These are phyloP conservation scores for Bolborhynchus lineola DNA, from an alignment of 2,113 vertebrate species.

Conservation along the genomic window DNA sequence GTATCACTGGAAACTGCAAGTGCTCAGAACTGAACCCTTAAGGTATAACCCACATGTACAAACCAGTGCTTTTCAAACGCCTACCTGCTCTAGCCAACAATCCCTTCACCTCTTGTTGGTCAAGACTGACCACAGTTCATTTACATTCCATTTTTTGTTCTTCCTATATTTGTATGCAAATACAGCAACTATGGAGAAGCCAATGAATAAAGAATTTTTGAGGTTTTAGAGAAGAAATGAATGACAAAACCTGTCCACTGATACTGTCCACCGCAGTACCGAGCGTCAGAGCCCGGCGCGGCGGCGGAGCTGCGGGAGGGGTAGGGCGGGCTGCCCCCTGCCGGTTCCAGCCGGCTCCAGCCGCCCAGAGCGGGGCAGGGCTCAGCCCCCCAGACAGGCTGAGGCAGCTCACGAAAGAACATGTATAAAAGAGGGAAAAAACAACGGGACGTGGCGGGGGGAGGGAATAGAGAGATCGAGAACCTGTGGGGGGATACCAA, in stretches of 20 bases:
- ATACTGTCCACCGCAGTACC: fast-evolving
- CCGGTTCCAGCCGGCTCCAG: background rate
- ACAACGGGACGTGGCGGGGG: fast-evolving
- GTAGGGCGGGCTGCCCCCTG: background rate
- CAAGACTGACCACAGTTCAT: background rate
- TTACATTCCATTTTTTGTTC: background rate
- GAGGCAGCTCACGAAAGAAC: fast-evolving
- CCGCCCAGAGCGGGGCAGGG: background rate
- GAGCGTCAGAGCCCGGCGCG: fast-evolving
- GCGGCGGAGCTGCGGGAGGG: too few species aligned
- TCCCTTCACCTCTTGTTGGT: fast-evolving
- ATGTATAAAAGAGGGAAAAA: fast-evolving
- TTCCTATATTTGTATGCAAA: background rate
- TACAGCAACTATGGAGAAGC: background rate
- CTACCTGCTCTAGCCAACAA: fast-evolving
- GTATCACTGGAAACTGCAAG: background rate
- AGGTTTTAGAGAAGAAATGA: background rate
- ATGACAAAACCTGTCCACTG: fast-evolving
- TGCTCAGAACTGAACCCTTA: background rate
- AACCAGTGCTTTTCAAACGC: background rate
- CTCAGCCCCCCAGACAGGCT: background rate
- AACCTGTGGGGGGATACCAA: fast-evolving
- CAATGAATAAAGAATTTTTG: background rate
- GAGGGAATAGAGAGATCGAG: fast-evolving
- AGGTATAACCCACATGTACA: fast-evolving